phyloP scores from a whole-genome alignment of 2,113 vertebrate species.

The Lycocorax pyrrhopterus region DNA sequence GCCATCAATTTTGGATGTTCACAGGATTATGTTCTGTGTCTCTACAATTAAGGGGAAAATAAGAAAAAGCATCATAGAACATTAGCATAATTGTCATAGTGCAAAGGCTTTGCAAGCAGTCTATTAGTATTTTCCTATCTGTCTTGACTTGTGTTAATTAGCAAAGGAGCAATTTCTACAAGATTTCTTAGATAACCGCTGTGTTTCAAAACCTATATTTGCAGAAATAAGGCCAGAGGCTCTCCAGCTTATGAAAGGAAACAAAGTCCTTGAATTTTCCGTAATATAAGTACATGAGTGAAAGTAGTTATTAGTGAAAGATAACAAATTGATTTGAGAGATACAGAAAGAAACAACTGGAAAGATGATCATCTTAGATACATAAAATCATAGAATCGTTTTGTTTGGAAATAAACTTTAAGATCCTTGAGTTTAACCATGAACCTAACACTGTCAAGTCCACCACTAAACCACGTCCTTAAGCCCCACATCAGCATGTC shows the following conservation, averaged over 20 bases:
- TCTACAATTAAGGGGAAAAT: constrained; percentile 39
- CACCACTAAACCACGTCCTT: background rate
- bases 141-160: constrained; percentile 24
- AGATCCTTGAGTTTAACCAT: background rate
- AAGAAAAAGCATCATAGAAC: constrained; percentile 28
- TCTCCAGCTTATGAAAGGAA: background rate
- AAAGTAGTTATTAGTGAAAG: background rate
- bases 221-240: background rate
- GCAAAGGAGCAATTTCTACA: constrained; percentile 29
- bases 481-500: background rate
- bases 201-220: background rate
- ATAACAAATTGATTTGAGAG: background rate
- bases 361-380: background rate
- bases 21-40: constrained; percentile 1
- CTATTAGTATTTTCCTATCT: constrained; percentile 28
- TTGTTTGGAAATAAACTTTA: background rate
- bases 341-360: background rate
- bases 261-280: background rate
- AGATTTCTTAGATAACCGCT: background rate
- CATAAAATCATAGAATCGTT: background rate
- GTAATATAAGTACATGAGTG: background rate
- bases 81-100: constrained; percentile 45
- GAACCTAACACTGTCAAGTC: background rate
- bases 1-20: background rate
- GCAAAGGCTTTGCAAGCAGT: constrained; percentile 8